These are phyloP conservation scores for Indicator maculatus DNA, from an alignment of 2,113 vertebrate species.

Conservation along the genomic window DNA sequence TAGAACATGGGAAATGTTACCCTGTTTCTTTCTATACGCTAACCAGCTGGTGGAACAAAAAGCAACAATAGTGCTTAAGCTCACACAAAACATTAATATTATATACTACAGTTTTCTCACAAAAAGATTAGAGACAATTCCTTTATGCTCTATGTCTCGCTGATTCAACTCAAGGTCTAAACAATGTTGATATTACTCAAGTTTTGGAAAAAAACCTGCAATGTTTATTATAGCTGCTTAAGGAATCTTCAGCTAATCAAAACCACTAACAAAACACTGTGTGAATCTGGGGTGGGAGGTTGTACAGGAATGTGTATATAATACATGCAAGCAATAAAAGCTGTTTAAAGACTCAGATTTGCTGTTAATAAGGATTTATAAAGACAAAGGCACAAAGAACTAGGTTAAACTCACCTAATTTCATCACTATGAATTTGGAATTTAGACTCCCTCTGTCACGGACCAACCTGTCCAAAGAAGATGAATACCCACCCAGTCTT, in stretches of 20 bases:
- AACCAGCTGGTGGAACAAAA: neutral
- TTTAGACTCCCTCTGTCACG: neutral
- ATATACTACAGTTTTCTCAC: neutral
- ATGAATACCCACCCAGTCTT: accelerated
- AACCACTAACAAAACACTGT: neutral
- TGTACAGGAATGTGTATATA: neutral
- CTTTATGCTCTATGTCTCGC: neutral
- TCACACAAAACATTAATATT: neutral
- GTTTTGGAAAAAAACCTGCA: neutral
- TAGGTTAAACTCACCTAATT: neutral
- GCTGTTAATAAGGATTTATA: neutral
- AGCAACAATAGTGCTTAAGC: neutral
- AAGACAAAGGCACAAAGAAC: neutral
- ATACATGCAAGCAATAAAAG: neutral
- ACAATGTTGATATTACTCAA: neutral
- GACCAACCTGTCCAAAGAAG: neutral
- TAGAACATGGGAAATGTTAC: neutral
- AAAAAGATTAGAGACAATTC: neutral
- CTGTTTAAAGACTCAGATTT: neutral
- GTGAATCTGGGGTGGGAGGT: neutral
- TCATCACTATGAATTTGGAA: neutral
- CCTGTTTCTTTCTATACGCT: neutral
- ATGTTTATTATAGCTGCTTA: neutral
- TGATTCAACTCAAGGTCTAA: neutral
- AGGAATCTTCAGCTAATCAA: neutral